Evolutionary conservation across 2,888 invertebrate species (phyloP).

Genomic region (Plagiodera versicolora): DNA sequence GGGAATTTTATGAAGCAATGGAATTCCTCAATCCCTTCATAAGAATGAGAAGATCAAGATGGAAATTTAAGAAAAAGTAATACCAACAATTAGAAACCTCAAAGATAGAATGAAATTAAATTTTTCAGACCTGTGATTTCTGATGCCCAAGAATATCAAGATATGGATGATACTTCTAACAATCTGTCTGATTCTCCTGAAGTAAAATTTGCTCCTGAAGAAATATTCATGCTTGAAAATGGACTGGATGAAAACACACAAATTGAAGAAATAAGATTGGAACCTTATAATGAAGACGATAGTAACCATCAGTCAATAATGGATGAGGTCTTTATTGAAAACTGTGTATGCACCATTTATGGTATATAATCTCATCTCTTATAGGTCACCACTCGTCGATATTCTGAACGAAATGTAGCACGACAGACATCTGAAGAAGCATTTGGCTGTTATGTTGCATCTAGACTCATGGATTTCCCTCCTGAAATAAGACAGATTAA

Average conservation of each 20-base stretch:
- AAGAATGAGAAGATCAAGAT: conserved; percentile 15
- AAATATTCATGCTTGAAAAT: conserved; percentile 18
- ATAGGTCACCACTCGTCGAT: neutral
- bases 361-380: neutral
- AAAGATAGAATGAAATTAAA: too few species aligned
- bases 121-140: neutral
- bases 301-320: neutral
- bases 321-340: conserved; percentile 14
- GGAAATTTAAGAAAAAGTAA: neutral
- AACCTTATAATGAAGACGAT: neutral
- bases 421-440: conserved; percentile 25
- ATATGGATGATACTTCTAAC: neutral
- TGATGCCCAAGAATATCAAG: neutral
- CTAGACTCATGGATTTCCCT: conserved; percentile 20
- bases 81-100: too few species aligned
- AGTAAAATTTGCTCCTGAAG: conserved; percentile 15
- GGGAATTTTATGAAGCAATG: conserved; percentile 26
- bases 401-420: conserved; percentile 12
- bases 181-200: conserved; percentile 17
- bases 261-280: conserved; percentile 16
- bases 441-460: conserved; percentile 24
- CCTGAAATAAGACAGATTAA: conserved; percentile 19
- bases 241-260: conserved; percentile 17
- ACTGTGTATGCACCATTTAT: too few species aligned
- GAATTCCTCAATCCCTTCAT: conserved; percentile 18